phyloP scores from a whole-genome alignment of 2,113 vertebrate species.

The Chlorodrepanis virens region DNA sequence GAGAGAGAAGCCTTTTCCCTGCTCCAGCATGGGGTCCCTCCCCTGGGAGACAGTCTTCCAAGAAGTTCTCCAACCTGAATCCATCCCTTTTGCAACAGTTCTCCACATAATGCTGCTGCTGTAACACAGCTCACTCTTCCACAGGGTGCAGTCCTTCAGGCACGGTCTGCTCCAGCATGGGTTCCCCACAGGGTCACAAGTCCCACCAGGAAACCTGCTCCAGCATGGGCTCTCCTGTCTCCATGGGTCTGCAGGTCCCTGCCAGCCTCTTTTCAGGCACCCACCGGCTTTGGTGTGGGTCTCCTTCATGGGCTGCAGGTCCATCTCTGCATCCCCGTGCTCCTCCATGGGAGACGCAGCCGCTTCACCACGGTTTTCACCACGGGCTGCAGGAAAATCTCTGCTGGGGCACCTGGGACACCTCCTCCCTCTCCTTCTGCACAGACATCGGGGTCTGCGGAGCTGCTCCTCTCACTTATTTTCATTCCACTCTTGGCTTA shows the following conservation, averaged over 20 bases:
- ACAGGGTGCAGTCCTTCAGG: not conserved
- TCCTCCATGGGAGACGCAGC: not conserved
- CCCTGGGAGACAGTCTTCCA: not conserved
- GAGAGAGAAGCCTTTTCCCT: not conserved
- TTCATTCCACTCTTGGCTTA: not conserved
- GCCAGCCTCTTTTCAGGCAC: not conserved
- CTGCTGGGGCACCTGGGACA: not conserved
- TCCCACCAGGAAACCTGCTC: not conserved
- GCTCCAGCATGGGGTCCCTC: not conserved
- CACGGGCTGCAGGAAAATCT: fast-evolving
- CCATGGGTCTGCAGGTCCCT: not conserved
- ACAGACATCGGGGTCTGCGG: too few relatives aligned
- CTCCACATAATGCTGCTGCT: not conserved
- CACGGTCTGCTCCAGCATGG: fast-evolving
- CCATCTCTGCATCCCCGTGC: not conserved
- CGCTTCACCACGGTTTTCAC: not conserved
- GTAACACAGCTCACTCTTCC: not conserved
- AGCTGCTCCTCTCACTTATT: not conserved
- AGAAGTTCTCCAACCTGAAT: not conserved
- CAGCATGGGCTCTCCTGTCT: not conserved
- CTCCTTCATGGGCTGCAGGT: not conserved
- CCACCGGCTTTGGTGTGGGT: not conserved
- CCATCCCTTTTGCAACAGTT: not conserved
- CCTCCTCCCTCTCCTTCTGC: not conserved
- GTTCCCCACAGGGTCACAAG: not conserved